Evolutionary conservation across 1,140 invertebrate species (phyloP).

Genomic region (Calliphora vicina): DNA sequence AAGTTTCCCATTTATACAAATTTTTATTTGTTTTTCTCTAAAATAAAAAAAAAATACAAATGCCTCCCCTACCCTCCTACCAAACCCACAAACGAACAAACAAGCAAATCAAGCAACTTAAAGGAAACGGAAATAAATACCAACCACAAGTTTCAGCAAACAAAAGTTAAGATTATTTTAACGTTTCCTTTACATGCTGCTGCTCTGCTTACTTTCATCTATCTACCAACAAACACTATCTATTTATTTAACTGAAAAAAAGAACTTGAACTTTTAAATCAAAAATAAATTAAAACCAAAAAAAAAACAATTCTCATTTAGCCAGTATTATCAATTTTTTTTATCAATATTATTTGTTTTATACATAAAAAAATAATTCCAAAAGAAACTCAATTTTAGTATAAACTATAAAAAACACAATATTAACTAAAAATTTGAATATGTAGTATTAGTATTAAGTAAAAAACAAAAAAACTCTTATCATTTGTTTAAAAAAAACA

Average conservation of each 20-base stretch:
- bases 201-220: conserved; percentile 1
- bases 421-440: background rate
- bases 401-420: background rate
- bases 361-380: too few relatives aligned
- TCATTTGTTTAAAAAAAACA: background rate
- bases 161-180: background rate
- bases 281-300: background rate
- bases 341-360: too few relatives aligned
- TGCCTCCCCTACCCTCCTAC: background rate
- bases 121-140: background rate
- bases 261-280: background rate
- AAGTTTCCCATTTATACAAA: conserved; percentile 13
- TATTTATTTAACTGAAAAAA: background rate
- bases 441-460: background rate
- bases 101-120: background rate
- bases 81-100: background rate
- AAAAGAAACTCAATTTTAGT: too few relatives aligned
- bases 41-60: background rate
- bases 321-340: background rate
- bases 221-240: background rate
- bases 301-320: background rate
- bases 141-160: background rate
- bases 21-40: background rate
- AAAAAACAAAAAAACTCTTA: conserved; percentile 16
- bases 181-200: background rate